phyloP scores from a whole-genome alignment of 23 tunicate genomes.

The Trididemnum clinides region DNA sequence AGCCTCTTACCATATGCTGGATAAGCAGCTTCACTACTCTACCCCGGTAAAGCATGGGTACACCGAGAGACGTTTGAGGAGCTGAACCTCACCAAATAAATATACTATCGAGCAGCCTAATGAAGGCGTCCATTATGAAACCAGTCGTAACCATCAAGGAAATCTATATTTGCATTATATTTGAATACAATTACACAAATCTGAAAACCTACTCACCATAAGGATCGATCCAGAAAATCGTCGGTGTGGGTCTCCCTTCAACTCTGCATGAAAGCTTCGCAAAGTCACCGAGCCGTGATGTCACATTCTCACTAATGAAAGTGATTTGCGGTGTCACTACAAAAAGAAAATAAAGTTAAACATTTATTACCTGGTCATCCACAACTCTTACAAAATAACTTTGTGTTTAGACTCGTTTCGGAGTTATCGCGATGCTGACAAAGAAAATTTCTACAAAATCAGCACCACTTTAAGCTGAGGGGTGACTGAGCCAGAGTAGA shows the following conservation, averaged over 20 bases:
- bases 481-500: too few relatives aligned
- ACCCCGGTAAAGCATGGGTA: too few relatives aligned
- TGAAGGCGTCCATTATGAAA: too few relatives aligned
- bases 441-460: neutral
- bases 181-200: neutral
- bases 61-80: too few relatives aligned
- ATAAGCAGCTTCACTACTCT: too few relatives aligned
- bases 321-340: constrained; percentile 33
- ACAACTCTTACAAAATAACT: neutral
- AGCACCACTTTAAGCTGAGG: too few relatives aligned
- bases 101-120: too few relatives aligned
- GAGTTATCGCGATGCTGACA: neutral
- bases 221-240: constrained; percentile 56
- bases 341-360: neutral
- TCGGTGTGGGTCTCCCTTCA: constrained; percentile 66
- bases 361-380: neutral
- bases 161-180: too few relatives aligned
- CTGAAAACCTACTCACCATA: constrained; percentile 17
- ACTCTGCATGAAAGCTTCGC: constrained; percentile 65
- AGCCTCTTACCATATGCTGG: too few relatives aligned
- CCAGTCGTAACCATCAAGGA: too few relatives aligned
- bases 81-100: too few relatives aligned
- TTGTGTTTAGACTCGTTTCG: too few relatives aligned
- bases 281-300: constrained; percentile 48
- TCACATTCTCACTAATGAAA: neutral